Conservation (phyloP, 2,797 vertebrate genomes). For the Bucorvus abyssinicus region DNA sequence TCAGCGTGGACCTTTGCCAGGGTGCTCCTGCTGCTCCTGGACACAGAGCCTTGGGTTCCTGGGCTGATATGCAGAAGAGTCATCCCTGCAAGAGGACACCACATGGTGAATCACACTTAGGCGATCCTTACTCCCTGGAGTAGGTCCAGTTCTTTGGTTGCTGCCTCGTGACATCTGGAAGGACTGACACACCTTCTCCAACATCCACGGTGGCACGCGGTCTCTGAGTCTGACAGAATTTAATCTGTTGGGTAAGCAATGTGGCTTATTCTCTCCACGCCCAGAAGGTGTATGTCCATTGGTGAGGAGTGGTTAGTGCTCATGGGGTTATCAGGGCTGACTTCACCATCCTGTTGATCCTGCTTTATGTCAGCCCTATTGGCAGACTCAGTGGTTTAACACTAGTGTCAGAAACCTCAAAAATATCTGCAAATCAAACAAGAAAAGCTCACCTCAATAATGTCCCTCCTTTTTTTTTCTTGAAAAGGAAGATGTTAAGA, state of each 20-base stretch:
- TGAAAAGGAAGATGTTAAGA: background rate
- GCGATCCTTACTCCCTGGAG: background rate
- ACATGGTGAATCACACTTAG: accelerated
- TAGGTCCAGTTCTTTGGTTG: background rate
- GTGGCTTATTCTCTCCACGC: conserved; percentile 16
- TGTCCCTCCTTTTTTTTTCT: accelerated
- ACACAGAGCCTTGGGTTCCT: background rate
- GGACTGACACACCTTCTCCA: background rate
- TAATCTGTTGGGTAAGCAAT: background rate
- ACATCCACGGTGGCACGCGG: background rate
- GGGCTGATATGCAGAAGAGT: background rate
- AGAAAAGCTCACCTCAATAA: background rate
- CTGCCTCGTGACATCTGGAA: background rate
- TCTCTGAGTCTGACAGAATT: background rate
- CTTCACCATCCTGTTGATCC: conserved; percentile 27
- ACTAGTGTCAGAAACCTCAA: background rate
- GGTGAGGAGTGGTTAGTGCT: background rate
- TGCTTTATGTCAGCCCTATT: background rate
- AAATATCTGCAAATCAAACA: background rate
- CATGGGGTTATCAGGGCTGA: background rate
- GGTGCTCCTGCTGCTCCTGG: background rate
- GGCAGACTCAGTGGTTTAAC: background rate
- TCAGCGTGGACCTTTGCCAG: background rate
- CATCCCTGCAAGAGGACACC: background rate
- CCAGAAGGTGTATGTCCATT: background rate